Evolutionary conservation across 2,113 vertebrate species (phyloP).

Genomic region (Parotia lawesii): DNA sequence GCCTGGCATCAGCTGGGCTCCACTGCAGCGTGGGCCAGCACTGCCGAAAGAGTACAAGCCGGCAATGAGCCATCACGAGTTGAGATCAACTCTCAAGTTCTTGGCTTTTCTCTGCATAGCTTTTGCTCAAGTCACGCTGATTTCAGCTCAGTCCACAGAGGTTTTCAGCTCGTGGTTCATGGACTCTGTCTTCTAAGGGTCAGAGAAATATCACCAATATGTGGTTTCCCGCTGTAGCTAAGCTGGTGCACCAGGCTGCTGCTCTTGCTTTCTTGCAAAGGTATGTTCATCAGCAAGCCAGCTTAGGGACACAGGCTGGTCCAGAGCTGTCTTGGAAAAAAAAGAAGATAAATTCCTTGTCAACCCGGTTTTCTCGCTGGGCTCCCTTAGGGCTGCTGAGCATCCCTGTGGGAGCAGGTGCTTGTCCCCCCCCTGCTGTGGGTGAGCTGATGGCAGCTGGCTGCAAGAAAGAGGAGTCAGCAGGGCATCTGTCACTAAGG

Average conservation of each 20-base stretch:
- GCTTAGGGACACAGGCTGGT: background rate
- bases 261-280: background rate
- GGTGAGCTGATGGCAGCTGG: background rate
- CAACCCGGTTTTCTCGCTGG: background rate
- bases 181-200: background rate
- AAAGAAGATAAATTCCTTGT: background rate
- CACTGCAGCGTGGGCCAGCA: fast-evolving
- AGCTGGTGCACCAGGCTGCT: background rate
- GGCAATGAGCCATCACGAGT: background rate
- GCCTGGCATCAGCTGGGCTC: background rate
- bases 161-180: background rate
- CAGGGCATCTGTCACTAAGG: background rate
- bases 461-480: background rate
- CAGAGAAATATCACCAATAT: background rate
- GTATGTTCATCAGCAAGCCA: background rate
- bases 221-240: background rate
- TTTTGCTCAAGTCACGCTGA: background rate
- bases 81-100: background rate
- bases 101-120: background rate
- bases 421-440: fast-evolving
- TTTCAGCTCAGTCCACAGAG: background rate
- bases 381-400: background rate
- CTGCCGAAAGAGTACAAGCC: background rate
- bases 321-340: background rate
- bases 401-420: background rate